Evolutionary conservation across 2,113 vertebrate genomes (phyloP).

Genomic region (Aplodontia rufa): DNA sequence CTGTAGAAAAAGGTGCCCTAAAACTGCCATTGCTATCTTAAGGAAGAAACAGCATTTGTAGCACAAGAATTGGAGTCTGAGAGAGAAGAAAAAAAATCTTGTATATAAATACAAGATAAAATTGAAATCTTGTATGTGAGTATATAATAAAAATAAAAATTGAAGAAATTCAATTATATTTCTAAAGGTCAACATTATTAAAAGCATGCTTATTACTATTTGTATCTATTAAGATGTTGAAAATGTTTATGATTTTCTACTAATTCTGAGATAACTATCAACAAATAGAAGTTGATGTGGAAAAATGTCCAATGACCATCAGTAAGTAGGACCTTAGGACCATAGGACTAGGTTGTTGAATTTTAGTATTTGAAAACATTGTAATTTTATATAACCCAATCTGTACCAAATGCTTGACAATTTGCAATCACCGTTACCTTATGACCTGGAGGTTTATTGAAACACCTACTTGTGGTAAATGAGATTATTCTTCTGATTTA

Average conservation of each 20-base stretch:
- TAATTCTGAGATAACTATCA: background rate
- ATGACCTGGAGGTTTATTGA: background rate
- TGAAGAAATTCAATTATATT: background rate
- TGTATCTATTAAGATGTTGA: background rate
- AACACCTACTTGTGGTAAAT: background rate
- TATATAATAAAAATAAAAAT: constrained; percentile 36
- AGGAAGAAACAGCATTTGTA: background rate
- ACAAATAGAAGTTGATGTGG: background rate
- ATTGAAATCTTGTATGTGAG: background rate
- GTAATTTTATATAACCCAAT: constrained; percentile 3
- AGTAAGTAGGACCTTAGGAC: background rate
- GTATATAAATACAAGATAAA: background rate
- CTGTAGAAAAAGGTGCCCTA: background rate
- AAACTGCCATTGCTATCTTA: background rate
- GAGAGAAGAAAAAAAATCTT: background rate
- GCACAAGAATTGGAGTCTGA: background rate
- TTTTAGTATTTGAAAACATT: background rate
- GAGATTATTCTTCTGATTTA: background rate
- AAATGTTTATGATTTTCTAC: background rate
- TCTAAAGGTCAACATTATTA: background rate
- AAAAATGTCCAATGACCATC: background rate
- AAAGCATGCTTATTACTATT: background rate
- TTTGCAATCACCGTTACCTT: background rate
- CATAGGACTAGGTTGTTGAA: background rate
- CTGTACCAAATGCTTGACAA: background rate